Conservation (phyloP, 2,888 invertebrate genomes). For the Terebella lapidaria region DNA sequence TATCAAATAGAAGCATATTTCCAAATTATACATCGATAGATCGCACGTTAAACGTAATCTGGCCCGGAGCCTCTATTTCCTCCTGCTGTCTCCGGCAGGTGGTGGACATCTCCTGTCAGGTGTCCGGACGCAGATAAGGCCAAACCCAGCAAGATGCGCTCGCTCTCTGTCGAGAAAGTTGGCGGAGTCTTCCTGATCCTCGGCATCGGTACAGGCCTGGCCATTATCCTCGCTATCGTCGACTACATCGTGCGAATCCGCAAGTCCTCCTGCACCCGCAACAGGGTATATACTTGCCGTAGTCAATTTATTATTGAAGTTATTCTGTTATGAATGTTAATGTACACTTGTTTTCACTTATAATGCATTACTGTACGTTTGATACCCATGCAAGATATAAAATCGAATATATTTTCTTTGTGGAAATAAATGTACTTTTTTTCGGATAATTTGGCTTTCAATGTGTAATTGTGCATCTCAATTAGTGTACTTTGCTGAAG, state of each 20-base stretch:
- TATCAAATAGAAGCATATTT: too few species aligned
- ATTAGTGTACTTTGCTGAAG: background rate
- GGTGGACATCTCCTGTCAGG: background rate
- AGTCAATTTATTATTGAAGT: too few species aligned
- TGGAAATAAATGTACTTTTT: too few species aligned
- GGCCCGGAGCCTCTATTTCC: too few species aligned
- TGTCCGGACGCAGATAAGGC: background rate
- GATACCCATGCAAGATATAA: too few species aligned
- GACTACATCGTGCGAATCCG: background rate
- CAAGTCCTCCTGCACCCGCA: background rate
- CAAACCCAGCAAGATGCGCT: background rate
- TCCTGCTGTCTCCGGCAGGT: background rate
- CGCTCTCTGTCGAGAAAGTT: background rate
- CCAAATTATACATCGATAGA: too few species aligned
- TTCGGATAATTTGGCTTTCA: too few species aligned
- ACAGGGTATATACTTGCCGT: background rate
- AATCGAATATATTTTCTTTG: too few species aligned
- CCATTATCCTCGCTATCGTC: background rate
- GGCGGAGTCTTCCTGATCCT: conserved; percentile 1
- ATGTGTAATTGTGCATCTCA: background rate
- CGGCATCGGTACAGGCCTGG: background rate
- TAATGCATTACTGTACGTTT: too few species aligned
- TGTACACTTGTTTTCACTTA: too few species aligned
- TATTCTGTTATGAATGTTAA: too few species aligned
- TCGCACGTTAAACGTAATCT: too few species aligned